Conservation (phyloP, 1,140 invertebrate genomes). For the Condylostylus longicornis region DNA sequence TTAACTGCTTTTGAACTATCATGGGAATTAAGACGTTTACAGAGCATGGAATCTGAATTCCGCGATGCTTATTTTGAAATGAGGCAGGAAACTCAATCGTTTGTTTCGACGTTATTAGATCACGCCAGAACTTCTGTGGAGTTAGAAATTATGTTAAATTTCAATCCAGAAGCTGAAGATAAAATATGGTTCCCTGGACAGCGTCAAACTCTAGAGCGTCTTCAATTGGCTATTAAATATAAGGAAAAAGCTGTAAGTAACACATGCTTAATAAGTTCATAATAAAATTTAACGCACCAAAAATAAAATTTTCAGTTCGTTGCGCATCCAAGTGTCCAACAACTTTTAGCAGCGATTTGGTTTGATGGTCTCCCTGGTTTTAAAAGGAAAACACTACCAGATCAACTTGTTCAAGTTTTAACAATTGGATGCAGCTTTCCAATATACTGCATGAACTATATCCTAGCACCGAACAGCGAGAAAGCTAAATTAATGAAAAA, state of each 20-base stretch:
- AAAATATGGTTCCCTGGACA: constrained; percentile 68
- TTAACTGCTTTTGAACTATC: constrained; percentile 85
- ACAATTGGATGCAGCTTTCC: constrained; percentile 74
- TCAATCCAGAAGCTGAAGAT: constrained; percentile 49
- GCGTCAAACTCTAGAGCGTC: constrained; percentile 64
- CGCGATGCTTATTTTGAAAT: constrained; percentile 65
- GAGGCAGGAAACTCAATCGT: constrained; percentile 62
- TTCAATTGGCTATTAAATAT: constrained; percentile 88
- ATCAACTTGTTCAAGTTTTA: constrained; percentile 59
- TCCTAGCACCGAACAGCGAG: constrained; percentile 64
- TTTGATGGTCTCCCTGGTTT: constrained; percentile 83
- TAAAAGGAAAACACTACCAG: constrained; percentile 56
- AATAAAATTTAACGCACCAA: too few relatives aligned
- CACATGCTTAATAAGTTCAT: too few relatives aligned
- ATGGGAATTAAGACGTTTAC: constrained; percentile 71
- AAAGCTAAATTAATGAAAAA: constrained; percentile 75
- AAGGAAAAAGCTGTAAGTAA: constrained; percentile 75
- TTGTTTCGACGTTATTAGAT: constrained; percentile 71
- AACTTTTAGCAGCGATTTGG: constrained; percentile 82
- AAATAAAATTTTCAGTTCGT: constrained; percentile 65
- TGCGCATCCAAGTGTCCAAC: constrained; percentile 84
- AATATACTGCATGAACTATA: constrained; percentile 70
- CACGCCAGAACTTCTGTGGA: constrained; percentile 79
- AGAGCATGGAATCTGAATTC: constrained; percentile 86
- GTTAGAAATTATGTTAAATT: constrained; percentile 80